Percentiles rank a stretch among this genome's conserved stretches.
Conservation (phyloP, 2,797 vertebrate species). For the Eidolon dupreanum region DNA sequence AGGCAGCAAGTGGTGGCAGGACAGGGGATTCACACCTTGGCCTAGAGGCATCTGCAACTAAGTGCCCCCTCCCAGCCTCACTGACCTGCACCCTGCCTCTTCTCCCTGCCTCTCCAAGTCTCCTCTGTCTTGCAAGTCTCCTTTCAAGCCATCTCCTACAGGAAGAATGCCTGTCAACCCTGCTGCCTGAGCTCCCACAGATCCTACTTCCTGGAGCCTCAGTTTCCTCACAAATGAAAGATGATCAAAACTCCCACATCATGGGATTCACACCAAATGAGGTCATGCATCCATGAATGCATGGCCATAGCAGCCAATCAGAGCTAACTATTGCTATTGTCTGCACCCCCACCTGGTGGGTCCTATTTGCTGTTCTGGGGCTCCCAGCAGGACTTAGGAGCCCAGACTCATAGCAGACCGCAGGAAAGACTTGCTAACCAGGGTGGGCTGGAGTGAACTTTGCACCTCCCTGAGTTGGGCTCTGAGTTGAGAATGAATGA, state of each 20-base stretch:
- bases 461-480: too few relatives aligned
- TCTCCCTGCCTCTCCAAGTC: background rate
- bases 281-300: background rate
- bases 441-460: background rate
- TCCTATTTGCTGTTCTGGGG: too few relatives aligned
- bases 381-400: background rate
- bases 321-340: too few relatives aligned
- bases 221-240: background rate
- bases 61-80: background rate
- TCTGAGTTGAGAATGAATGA: background rate
- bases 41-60: background rate
- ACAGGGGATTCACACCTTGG: background rate
- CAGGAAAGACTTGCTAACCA: background rate
- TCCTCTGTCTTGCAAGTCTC: background rate
- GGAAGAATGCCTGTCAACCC: background rate
- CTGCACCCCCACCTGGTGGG: accelerated
- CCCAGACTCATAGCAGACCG: background rate
- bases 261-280: background rate
- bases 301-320: background rate
- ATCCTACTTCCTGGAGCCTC: background rate
- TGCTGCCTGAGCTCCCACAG: accelerated
- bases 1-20: background rate
- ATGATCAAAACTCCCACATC: background rate
- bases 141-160: background rate
- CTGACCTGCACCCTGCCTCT: accelerated